These are phyloP conservation scores for Ceramica pisi DNA, from an alignment of 2,888 invertebrate genomes.

Conservation along the genomic window DNA sequence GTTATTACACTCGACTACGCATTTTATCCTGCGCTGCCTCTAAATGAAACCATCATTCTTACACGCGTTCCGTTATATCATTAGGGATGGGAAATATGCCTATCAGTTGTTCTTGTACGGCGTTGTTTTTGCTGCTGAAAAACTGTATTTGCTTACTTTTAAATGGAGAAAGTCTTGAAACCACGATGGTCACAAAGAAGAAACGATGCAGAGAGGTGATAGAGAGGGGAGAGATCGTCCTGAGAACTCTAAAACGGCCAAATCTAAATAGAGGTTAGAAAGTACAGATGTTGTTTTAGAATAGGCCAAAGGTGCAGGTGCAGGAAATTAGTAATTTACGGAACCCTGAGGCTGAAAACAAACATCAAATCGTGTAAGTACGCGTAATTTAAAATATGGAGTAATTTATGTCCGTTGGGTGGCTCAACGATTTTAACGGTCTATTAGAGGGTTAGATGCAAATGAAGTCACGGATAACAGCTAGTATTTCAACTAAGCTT, in stretches of 20 bases:
- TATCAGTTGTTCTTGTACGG: slow-evolving; percentile 6
- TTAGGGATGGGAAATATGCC: slow-evolving; percentile 49
- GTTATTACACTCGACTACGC: slow-evolving; percentile 68
- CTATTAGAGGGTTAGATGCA: neutral
- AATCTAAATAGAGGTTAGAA: too few relatives aligned
- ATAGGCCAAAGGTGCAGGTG: too few relatives aligned
- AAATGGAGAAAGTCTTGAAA: neutral
- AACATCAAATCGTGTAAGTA: too few relatives aligned
- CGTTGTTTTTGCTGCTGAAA: neutral
- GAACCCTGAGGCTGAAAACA: too few relatives aligned
- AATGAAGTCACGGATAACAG: neutral
- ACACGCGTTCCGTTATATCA: slow-evolving; percentile 65
- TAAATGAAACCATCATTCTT: slow-evolving; percentile 72
- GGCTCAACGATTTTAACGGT: too few relatives aligned
- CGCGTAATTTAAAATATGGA: too few relatives aligned
- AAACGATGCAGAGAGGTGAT: neutral
- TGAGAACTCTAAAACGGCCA: neutral
- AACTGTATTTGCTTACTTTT: neutral
- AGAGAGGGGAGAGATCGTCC: neutral
- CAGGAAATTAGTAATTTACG: too few relatives aligned
- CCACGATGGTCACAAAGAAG: neutral
- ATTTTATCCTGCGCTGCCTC: slow-evolving; percentile 66
- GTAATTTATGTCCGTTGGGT: too few relatives aligned
- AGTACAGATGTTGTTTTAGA: too few relatives aligned
- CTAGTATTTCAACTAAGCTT: slow-evolving; percentile 11